Evolutionary conservation across 2,888 invertebrate species (phyloP).

Genomic region (Caenorhabditis virilis): DNA sequence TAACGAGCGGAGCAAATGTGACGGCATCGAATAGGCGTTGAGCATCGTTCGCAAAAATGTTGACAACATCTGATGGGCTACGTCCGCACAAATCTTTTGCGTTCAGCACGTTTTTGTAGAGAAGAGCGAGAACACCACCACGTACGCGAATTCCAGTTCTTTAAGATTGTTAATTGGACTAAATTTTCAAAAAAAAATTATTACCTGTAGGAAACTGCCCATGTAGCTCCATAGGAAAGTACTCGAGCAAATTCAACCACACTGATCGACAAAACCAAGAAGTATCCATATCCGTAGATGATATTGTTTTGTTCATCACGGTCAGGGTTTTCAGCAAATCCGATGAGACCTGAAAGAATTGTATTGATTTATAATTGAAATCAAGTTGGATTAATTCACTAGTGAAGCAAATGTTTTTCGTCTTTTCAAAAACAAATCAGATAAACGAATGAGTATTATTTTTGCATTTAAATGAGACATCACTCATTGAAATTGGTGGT

Average conservation of each 20-base stretch:
- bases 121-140: conserved; percentile 69
- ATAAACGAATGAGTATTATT: too few species aligned
- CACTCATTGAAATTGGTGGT: too few species aligned
- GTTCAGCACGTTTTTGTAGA: conserved; percentile 63
- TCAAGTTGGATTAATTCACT: too few species aligned
- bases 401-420: too few species aligned
- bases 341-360: conserved; percentile 49
- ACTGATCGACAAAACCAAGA: conserved; percentile 17
- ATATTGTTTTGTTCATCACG: conserved; percentile 27
- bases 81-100: conserved; percentile 35
- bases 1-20: conserved; percentile 69
- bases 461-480: too few species aligned
- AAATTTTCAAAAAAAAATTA: background rate
- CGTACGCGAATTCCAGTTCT: conserved; percentile 70
- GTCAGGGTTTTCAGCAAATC: conserved; percentile 61
- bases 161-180: background rate
- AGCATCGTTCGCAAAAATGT: conserved; percentile 71
- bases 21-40: conserved; percentile 71
- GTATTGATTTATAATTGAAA: conserved; percentile 5
- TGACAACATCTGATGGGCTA: conserved; percentile 60
- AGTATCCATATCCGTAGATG: conserved; percentile 24
- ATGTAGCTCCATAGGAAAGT: conserved; percentile 69
- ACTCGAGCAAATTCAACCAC: conserved; percentile 68
- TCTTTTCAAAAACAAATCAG: too few species aligned
- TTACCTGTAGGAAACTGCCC: conserved; percentile 69